Evolutionary conservation across 2,888 invertebrate genomes (phyloP).

Genomic region (Eustalomyia histrio): DNA sequence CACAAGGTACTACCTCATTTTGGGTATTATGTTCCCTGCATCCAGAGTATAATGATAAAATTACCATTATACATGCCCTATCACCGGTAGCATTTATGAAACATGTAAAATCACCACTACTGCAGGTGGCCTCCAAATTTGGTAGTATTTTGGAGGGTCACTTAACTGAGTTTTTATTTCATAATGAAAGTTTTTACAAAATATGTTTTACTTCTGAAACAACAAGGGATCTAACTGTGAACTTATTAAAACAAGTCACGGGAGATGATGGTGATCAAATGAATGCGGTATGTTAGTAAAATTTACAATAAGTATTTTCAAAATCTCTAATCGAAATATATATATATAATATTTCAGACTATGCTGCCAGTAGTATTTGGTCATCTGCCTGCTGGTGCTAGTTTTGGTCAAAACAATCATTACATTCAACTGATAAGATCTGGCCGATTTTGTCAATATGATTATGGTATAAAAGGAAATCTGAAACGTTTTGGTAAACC

Average conservation of each 20-base stretch:
- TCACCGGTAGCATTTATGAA: constrained; percentile 81
- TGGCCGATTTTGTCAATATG: constrained; percentile 79
- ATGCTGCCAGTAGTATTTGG: constrained; percentile 82
- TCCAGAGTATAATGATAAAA: constrained; percentile 81
- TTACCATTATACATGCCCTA: constrained; percentile 80
- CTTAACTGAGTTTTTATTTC: constrained; percentile 67
- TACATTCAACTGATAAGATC: constrained; percentile 80
- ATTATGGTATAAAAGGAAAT: constrained; percentile 79
- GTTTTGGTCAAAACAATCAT: constrained; percentile 81
- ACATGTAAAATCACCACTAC: constrained; percentile 73
- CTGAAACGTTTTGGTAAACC: constrained; percentile 81
- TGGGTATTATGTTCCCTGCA: constrained; percentile 79
- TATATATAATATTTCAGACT: constrained; percentile 80
- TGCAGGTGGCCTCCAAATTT: not conserved
- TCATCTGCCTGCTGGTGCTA: constrained; percentile 83
- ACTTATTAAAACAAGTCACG: constrained; percentile 80
- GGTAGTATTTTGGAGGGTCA: constrained; percentile 38
- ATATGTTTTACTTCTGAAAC: constrained; percentile 66
- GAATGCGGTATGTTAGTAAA: constrained; percentile 75
- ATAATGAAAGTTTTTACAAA: constrained; percentile 13
- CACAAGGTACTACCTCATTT: constrained; percentile 82
- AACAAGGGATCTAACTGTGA: constrained; percentile 65
- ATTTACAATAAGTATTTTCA: not conserved
- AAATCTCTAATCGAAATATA: too few species aligned
- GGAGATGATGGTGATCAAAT: constrained; percentile 79